Base-by-base conservation (phyloP, 2,888 invertebrate species). In the Entomobrya proxima region DNA sequence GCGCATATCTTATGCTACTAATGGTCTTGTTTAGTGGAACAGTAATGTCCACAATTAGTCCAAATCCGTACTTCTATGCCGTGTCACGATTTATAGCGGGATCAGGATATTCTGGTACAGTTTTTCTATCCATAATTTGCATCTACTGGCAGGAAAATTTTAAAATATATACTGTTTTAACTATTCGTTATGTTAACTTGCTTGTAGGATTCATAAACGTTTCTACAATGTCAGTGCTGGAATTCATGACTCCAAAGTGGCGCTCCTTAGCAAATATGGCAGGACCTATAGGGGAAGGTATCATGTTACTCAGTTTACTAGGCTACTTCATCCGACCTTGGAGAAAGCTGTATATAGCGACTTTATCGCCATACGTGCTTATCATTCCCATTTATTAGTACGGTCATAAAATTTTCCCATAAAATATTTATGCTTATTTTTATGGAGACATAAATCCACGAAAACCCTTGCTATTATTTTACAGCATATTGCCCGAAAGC, bases 401-500 rank as follows among this genome's bases (percentile, higher is more conserved):
- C 27, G 2, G 15, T 2, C n/a, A n/a, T n/a, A n/a, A 32, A 2
- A 30, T 15, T 4, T 30, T 32, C 27, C 6, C 40, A 27, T 55
- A 21, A 44, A 67, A 3, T 44, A 15, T 2, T 6, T 7, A n/a
- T 9, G n/a, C n/a, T 55, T 18, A 21, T 37, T 7, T 37, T 6
- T 18, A 9, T 18, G 11, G 18, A 18, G 7, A n/a, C 21, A 3
- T 2, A 21, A 9, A 24, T 18, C 11, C 5, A 35, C 1, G 37
- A 67, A 35, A 4, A 9, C 35, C 3, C 15, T 24, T 47, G 9
- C 24, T 2, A 9, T 18, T 11, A 15, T 44, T n/a, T n/a, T n/a
- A n/a, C 52, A 90, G 90, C 6, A 72, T 88, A 11, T 32, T 90
- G 1, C 89, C 88, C 21, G 90, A 90, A 67, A 88, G 89, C 67